phyloP scores from a whole-genome alignment of 2,113 vertebrate species.

The Picathartes gymnocephalus region DNA sequence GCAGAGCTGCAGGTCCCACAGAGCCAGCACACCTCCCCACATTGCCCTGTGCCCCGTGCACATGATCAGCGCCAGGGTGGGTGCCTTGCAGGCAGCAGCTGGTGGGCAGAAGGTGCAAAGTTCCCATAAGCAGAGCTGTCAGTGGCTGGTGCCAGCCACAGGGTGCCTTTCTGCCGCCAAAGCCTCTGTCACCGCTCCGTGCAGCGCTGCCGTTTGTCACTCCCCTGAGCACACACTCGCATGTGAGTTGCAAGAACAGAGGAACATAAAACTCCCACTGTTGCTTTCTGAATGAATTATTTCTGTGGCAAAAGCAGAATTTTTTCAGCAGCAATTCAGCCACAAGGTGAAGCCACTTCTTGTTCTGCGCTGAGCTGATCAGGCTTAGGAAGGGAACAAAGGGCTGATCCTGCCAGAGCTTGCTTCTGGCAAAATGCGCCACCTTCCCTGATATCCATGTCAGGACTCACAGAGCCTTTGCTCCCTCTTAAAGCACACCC shows the following conservation, averaged over 20 bases:
- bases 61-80: fast-evolving
- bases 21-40: background rate
- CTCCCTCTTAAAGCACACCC: background rate
- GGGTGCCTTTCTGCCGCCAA: background rate
- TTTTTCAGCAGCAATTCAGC: background rate
- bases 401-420: background rate
- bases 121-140: background rate
- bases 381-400: background rate
- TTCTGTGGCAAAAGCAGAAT: background rate
- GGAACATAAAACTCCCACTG: background rate
- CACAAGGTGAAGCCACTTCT: background rate
- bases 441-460: fast-evolving
- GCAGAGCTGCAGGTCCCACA: background rate
- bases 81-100: background rate
- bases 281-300: background rate
- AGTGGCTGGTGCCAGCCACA: background rate
- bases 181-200: fast-evolving
- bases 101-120: background rate
- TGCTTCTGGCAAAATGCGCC: background rate
- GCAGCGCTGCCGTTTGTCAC: fast-evolving
- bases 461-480: background rate
- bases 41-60: fast-evolving
- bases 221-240: fast-evolving
- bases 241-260: background rate
- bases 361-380: background rate